Conservation (phyloP, 2,113 vertebrate genomes). For the Nibea coibor region DNA sequence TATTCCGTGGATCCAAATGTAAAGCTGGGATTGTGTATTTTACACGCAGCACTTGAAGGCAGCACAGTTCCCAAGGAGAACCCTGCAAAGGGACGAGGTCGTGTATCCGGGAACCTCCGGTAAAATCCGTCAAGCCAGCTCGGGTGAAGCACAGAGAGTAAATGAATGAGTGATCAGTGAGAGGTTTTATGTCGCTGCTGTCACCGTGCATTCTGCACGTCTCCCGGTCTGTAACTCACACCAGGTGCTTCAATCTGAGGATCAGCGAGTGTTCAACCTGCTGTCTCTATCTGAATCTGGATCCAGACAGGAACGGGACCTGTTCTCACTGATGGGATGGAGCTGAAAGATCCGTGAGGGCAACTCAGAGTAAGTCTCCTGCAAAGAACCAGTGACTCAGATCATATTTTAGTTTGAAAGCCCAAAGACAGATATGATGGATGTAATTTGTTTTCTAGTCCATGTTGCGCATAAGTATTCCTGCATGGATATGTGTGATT, state of each 20-base stretch:
- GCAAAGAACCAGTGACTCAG: background rate
- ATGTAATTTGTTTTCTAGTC: background rate
- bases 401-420: background rate
- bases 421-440: too few relatives aligned
- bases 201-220: background rate
- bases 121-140: conserved; percentile 13
- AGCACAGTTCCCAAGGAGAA: conserved; percentile 78
- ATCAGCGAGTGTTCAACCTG: conserved; percentile 34
- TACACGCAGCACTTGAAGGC: conserved; percentile 47
- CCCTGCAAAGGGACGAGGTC: conserved; percentile 59
- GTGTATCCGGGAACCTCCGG: conserved; percentile 49
- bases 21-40: accelerated
- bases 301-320: background rate
- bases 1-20: background rate
- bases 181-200: background rate
- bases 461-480: background rate
- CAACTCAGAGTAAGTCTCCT: conserved; percentile 48
- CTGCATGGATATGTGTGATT: background rate
- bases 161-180: background rate
- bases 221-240: background rate
- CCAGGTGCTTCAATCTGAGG: conserved; percentile 5
- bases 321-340: conserved; percentile 31
- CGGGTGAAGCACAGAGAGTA: background rate
- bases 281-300: background rate
- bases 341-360: conserved; percentile 11